Evolutionary conservation across 2,888 invertebrate genomes (phyloP), one percentile per base, ranked within the genome.

Genomic region (Pogonocherus hispidulus): DNA sequence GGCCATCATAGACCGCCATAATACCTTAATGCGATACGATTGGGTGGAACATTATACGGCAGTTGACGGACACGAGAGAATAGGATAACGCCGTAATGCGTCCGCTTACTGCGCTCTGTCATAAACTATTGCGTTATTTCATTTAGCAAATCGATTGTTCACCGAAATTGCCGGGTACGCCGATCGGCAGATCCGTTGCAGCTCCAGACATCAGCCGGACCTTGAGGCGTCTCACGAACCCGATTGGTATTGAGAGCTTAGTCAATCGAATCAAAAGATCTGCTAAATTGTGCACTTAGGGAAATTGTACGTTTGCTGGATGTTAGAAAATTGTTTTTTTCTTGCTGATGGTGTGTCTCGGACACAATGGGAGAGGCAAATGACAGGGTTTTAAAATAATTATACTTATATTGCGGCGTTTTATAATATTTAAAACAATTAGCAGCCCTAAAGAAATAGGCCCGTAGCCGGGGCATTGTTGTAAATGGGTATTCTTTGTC

Each of bases 1-100:
- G 76, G 75, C 71, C 75, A 76, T 70, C 76, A 76, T 74, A 71
- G 76, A 76, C 72, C 68, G 65, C 49, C 54, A 56, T 54, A 62
- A 41, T 65, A 66, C 59, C 47, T 55, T 64, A 64, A 37, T 64
- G 54, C 51, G 67, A 66, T 59, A 56, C 60, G 27, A 71, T 66
- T 69, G 66, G 66, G 35, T 66, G 32, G 19, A 41, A 51, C 60
- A 63, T 59, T 63, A 59, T 47, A 47, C 59, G 47, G 59, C 59
- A 59, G 59, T 59, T 59, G 59, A 47, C 47, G 59, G 47, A 59
- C 59, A 59, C 59, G 47, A 47, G 56, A 19, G 41, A 57, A 27
- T 8, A 27, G n/a, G 46, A 32, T 46, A 46, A 46, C 46, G 27
- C 59, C 59, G 9, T 57, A 46, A 59, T 47, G 59, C 47, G 47